These are phyloP conservation scores for Melikaiella ostensackeni DNA, from an alignment of 2,888 invertebrate species.

Conservation along the genomic window DNA sequence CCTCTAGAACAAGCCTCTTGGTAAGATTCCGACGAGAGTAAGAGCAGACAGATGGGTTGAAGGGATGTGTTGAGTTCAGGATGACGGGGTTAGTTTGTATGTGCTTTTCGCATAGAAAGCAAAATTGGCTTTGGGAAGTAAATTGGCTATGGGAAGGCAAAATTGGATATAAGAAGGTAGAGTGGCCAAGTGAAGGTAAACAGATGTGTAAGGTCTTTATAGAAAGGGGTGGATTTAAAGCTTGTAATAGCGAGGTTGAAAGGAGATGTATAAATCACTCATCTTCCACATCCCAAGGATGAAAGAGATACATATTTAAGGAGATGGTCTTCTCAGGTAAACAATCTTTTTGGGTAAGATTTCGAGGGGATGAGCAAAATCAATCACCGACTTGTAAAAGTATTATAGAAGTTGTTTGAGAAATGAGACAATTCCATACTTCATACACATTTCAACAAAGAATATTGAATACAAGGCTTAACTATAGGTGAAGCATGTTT, in stretches of 20 bases:
- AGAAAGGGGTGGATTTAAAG: neutral
- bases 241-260: neutral
- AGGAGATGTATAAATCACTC: neutral
- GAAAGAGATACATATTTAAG: too few species aligned
- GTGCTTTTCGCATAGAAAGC: slow-evolving; percentile 19
- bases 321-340: too few species aligned
- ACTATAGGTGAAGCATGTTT: too few species aligned
- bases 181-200: neutral
- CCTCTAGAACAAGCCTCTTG: slow-evolving; percentile 28
- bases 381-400: too few species aligned
- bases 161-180: slow-evolving; percentile 4
- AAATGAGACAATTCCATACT: too few species aligned
- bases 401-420: too few species aligned
- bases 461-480: too few species aligned
- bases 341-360: too few species aligned
- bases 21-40: slow-evolving; percentile 22
- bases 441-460: too few species aligned
- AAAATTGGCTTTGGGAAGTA: neutral
- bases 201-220: neutral
- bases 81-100: slow-evolving; percentile 3
- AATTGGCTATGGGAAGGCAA: slow-evolving; percentile 13
- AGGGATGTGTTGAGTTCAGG: slow-evolving; percentile 3
- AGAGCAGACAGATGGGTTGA: slow-evolving; percentile 6
- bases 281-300: too few species aligned
- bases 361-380: too few species aligned